Evolutionary conservation across 2,888 invertebrate genomes (phyloP), one percentile per base, ranked within the genome.

Genomic region (Melipona beecheii): DNA sequence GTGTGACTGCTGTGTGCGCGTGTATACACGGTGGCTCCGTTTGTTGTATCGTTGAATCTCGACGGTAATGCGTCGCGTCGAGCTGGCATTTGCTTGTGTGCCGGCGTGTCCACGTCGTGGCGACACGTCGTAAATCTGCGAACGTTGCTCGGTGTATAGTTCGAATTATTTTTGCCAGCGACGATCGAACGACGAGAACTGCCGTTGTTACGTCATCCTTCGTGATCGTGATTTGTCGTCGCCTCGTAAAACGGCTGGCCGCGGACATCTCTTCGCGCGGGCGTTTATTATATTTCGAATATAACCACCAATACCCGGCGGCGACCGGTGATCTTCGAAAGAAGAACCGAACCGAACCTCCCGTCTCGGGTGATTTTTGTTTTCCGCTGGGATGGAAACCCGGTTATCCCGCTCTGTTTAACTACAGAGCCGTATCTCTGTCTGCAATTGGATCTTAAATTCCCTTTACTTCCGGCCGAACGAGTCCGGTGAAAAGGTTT

Each of bases 391-490:
- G 70, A 21, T 11, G 43, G 9, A 54, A 68, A 36, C 43, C 75
- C 60, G 56, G 72, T 84, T 78, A 75, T 73, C 62, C 72, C 11
- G n/a, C 24, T 21, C 62, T 78, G 79, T 78, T 77, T 77, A 80
- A 75, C 70, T 50, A 73, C 75, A 70, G 69, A 19, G 43, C 58
- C 80, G 69, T 74, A 77, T 74, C 74, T 76, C 73, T 78, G 83
- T 66, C 75, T 65, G 83, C 79, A 87, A 87, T 81, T 75, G 89
- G 92, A 93, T 93, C 93, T 94, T 93, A 93, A 94, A 94, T 94
- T 93, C 92, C 90, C 86, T 92, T 93, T 93, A 92, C 91, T 94
- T 93, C 92, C 93, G 92, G 92, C 87, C 93, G 93, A 93, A 90
- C 88, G 90, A 86, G 88, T 86, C 78, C 88, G 87, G 82, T 93